Evolutionary conservation across 2,113 vertebrate species (phyloP).

Genomic region (Turdus rufiventris): DNA sequence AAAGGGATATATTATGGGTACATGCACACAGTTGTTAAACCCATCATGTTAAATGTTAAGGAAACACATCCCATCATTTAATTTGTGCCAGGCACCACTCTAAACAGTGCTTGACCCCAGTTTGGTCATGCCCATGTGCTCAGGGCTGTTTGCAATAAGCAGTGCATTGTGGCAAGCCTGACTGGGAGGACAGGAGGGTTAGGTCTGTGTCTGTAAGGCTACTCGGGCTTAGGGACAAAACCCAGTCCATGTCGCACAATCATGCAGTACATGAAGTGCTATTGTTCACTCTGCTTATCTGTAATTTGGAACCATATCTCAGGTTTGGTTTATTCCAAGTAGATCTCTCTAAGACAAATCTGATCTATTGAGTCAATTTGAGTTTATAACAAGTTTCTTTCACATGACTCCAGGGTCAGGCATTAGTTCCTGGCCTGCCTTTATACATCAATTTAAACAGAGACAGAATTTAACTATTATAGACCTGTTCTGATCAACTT

Average conservation of each 20-base stretch:
- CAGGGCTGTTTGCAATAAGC: not conserved
- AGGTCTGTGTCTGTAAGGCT: not conserved
- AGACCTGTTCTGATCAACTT: not conserved
- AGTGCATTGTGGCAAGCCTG: not conserved
- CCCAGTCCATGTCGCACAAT: not conserved
- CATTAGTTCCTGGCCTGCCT: not conserved
- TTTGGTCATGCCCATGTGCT: not conserved
- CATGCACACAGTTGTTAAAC: not conserved
- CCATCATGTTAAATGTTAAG: not conserved
- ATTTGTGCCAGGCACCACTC: not conserved
- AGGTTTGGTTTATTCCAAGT: not conserved
- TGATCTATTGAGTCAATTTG: not conserved
- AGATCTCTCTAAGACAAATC: not conserved
- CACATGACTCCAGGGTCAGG: not conserved
- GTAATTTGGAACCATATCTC: not conserved
- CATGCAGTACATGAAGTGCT: not conserved
- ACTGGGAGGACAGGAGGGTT: not conserved
- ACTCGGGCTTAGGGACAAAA: not conserved
- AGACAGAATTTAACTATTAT: not conserved
- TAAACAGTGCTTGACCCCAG: fast-evolving
- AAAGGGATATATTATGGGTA: not conserved
- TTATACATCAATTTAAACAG: not conserved
- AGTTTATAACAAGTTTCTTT: not conserved
- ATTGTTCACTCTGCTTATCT: not conserved
- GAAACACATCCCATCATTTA: not conserved